These are phyloP conservation scores for Luperina nickerlii DNA, from an alignment of 2,888 invertebrate genomes.

Conservation along the genomic window DNA sequence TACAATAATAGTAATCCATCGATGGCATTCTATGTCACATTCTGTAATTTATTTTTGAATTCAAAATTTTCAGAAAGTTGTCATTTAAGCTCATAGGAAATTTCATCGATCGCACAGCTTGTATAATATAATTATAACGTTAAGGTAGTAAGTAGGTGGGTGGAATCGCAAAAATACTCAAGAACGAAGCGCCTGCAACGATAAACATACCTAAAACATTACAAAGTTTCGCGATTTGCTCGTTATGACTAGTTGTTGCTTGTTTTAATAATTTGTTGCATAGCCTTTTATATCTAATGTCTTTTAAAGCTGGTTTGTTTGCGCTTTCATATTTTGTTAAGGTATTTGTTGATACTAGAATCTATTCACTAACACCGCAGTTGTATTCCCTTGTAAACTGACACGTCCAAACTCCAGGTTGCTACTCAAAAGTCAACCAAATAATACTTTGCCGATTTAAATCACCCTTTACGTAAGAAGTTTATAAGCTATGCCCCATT, in stretches of 20 bases:
- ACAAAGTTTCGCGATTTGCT: conserved; percentile 13
- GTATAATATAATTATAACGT: neutral
- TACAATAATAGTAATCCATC: neutral
- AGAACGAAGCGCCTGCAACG: conserved; percentile 13
- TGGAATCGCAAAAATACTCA: neutral
- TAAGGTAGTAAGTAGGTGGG: neutral
- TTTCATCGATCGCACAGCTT: too few relatives aligned
- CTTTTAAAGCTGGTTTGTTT: neutral
- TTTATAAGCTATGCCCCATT: neutral
- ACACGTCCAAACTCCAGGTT: neutral
- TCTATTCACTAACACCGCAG: neutral
- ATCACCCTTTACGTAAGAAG: neutral
- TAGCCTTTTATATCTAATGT: conserved; percentile 16
- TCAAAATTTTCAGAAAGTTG: neutral
- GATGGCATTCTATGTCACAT: too few relatives aligned
- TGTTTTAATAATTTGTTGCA: conserved; percentile 19
- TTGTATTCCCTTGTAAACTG: neutral
- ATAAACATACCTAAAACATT: conserved; percentile 13
- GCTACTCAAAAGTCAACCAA: neutral
- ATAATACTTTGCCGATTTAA: neutral
- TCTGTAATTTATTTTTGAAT: neutral
- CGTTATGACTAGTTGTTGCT: neutral
- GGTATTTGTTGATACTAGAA: neutral
- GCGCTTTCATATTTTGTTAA: neutral
- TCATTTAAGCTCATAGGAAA: too few relatives aligned